Evolutionary conservation across 2,113 vertebrate species (phyloP).

Genomic region (Plecturocebus donacophilus): DNA sequence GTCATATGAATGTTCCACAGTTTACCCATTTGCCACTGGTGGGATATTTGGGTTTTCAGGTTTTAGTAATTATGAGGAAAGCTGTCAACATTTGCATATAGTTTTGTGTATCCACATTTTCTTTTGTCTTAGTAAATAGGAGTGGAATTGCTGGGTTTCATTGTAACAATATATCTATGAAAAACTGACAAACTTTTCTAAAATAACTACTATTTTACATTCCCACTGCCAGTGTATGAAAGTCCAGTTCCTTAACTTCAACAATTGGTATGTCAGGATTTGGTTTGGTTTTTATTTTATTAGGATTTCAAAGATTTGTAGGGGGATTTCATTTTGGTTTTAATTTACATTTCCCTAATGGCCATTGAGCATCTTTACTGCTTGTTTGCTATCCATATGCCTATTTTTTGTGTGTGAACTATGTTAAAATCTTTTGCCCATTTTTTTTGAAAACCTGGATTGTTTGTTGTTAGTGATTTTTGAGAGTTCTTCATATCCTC

Average conservation of each 20-base stretch:
- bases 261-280: neutral
- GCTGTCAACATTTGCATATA: neutral
- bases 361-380: neutral
- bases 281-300: constrained; percentile 15
- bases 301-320: neutral
- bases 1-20: neutral
- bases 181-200: neutral
- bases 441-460: neutral
- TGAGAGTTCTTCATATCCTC: neutral
- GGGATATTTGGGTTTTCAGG: neutral
- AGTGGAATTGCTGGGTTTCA: neutral
- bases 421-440: neutral
- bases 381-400: neutral
- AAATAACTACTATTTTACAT: neutral
- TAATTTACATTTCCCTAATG: neutral
- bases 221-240: neutral
- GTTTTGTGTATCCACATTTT: neutral
- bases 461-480: neutral
- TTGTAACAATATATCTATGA: neutral
- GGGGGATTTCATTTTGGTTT: neutral
- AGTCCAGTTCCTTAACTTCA: neutral
- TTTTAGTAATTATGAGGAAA: neutral
- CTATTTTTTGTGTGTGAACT: constrained; percentile 17
- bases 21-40: neutral
- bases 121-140: constrained; percentile 24